Evolutionary conservation across 2,888 invertebrate genomes (phyloP), one percentile per base, ranked within the genome.

Genomic region (Eugnorisma glareosa): DNA sequence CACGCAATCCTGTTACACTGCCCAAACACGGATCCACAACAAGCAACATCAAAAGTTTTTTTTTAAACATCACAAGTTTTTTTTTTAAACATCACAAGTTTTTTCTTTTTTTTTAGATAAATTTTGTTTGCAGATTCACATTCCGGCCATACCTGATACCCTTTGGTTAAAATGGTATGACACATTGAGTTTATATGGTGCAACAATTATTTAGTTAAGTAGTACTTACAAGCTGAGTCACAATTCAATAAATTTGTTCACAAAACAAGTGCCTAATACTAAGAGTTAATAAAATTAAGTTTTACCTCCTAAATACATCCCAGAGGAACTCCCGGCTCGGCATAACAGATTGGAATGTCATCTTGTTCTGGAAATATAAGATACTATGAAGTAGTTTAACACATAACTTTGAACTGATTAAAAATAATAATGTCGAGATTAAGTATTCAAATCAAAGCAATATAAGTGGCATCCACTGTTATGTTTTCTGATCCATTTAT

Each of bases 281-380:
- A 48, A 31, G 21, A 18, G 48, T 40, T 15, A 59, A 43, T 54
- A 31, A 51, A 43, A 59, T 63, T 59, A 31, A 57, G 7, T 15
- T 40, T 80, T 85, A 98, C 98, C 98, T 97, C 94, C 98, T 97
- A 91, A 98, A 98, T 48, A 98, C 98, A 89, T 98, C 97, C 98
- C 98, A 98, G 21, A 98, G 94, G 92, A 98, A 98, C 87, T 98
- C 98, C 78, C 98, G 97, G 90, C 97, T 98, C 0, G 98, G 98
- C 98, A 98, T 97, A 40, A 97, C 97, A 70, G 97, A 97, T 87
- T 97, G 97, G 89, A 97, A 97, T 67, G 95, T 81, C 97, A 96
- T 97, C 81, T 73, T 75, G 15, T 2, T 48, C 86, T 84, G 86
- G 35, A 74, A 85, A 74, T 48, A 70, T 63, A 24, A n/a, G 7